A percentile compares a stretch with the other conserved stretches of the same genome.
Evolutionary conservation across 2,888 invertebrate species (phyloP).

Genomic region (Brassicogethes aeneus): DNA sequence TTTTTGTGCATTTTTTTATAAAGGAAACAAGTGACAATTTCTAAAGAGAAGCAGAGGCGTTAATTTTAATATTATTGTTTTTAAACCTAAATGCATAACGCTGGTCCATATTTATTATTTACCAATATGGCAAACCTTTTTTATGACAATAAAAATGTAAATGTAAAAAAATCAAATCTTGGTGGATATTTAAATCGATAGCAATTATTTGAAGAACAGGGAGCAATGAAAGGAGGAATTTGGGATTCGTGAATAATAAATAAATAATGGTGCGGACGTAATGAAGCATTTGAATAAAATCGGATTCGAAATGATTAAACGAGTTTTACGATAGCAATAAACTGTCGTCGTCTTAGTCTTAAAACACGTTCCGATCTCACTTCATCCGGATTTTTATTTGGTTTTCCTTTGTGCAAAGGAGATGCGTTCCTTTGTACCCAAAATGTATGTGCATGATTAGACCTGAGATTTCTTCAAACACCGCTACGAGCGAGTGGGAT

Average conservation of each 20-base stretch:
- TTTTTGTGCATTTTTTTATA: no score
- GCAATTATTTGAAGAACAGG: neutral
- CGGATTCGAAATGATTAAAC: constrained; percentile 2
- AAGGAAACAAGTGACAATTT: no score
- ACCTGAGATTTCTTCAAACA: constrained; percentile 17
- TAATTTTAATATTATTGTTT: no score
- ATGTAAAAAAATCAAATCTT: neutral
- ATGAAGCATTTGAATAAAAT: constrained; percentile 13
- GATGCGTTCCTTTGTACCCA: constrained; percentile 18
- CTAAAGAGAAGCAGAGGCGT: no score
- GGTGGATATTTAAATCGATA: neutral
- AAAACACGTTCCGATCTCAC: constrained; percentile 16
- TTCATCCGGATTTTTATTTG: constrained; percentile 13
- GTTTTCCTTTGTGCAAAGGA: constrained; percentile 12
- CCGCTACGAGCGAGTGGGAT: constrained; percentile 3
- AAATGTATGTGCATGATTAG: constrained; percentile 22
- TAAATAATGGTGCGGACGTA: neutral
- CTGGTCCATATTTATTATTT: neutral
- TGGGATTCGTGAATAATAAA: no score
- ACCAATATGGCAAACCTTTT: no score
- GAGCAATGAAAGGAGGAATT: no score
- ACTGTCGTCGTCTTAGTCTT: constrained; percentile 13
- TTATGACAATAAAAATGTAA: neutral
- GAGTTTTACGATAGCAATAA: constrained; percentile 16
- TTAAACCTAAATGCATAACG: no score